Percentiles rank a stretch among this genome's conserved stretches.
phyloP scores from a whole-genome alignment of 2,888 invertebrate genomes.

The Agrochola lota region DNA sequence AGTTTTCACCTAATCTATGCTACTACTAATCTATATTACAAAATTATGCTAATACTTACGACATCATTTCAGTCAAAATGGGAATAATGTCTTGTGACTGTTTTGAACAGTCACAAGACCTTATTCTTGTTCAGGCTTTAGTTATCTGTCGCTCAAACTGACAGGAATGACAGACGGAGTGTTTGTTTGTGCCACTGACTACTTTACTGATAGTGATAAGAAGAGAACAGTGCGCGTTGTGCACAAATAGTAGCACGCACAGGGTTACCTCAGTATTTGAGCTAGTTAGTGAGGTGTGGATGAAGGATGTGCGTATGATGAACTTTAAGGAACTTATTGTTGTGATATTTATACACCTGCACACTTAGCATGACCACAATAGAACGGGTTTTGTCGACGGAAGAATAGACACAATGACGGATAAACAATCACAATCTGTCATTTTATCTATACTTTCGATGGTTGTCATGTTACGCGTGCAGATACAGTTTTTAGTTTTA shows the following conservation, averaged over 20 bases:
- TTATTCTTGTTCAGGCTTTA: neutral
- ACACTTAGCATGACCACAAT: too few species aligned
- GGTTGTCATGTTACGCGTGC: too few species aligned
- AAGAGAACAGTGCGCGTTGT: conserved; percentile 11
- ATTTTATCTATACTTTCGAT: too few species aligned
- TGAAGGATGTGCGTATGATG: neutral
- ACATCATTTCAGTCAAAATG: conserved; percentile 1
- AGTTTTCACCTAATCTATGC: neutral
- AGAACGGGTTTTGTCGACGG: too few species aligned
- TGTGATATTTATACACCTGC: neutral
- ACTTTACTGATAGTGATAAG: conserved; percentile 5
- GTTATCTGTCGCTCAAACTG: conserved; percentile 26
- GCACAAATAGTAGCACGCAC: conserved; percentile 18
- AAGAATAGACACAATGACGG: too few species aligned
- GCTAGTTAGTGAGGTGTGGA: neutral
- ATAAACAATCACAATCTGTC: too few species aligned
- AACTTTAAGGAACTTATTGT: neutral
- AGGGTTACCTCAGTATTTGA: neutral
- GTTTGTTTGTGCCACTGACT: conserved; percentile 20
- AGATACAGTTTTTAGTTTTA: neutral
- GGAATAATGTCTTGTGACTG: conserved; percentile 3
- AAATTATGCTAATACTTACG: neutral
- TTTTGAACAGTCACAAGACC: neutral
- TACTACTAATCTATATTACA: neutral
- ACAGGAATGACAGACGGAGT: conserved; percentile 19